phyloP scores from a whole-genome alignment of 2,797 vertebrate genomes.

The Ciconia nigra region DNA sequence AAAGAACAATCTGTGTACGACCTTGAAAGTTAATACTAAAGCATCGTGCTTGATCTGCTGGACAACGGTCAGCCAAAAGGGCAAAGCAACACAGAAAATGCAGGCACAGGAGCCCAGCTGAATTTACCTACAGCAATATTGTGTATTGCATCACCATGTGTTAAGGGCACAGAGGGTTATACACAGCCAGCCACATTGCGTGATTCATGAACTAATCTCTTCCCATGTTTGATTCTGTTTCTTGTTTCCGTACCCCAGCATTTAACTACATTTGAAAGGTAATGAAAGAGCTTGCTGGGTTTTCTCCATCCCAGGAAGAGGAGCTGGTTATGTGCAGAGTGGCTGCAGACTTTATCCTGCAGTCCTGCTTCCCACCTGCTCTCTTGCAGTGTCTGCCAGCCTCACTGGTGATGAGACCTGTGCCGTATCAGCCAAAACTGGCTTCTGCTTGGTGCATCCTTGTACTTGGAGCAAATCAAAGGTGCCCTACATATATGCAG shows the following conservation, averaged over 20 bases:
- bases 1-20: not conserved
- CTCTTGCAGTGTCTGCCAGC: not conserved
- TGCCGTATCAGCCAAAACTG: not conserved
- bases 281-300: not conserved
- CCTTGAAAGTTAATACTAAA: conserved; percentile 52
- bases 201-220: not conserved
- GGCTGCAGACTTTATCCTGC: not conserved
- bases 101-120: not conserved
- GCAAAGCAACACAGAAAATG: not conserved
- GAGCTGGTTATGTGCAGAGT: not conserved
- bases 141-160: not conserved
- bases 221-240: not conserved
- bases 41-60: not conserved
- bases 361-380: not conserved
- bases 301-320: not conserved
- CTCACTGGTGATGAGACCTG: not conserved
- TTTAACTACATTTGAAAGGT: not conserved
- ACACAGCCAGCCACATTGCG: fast-evolving
- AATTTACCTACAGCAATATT: not conserved
- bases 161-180: not conserved
- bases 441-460: not conserved
- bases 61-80: not conserved
- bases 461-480: not conserved
- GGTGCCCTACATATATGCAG: fast-evolving
- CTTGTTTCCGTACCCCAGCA: not conserved